Evolutionary conservation across 1,140 invertebrate genomes (phyloP).

Genomic region (Bombus cullumanus): DNA sequence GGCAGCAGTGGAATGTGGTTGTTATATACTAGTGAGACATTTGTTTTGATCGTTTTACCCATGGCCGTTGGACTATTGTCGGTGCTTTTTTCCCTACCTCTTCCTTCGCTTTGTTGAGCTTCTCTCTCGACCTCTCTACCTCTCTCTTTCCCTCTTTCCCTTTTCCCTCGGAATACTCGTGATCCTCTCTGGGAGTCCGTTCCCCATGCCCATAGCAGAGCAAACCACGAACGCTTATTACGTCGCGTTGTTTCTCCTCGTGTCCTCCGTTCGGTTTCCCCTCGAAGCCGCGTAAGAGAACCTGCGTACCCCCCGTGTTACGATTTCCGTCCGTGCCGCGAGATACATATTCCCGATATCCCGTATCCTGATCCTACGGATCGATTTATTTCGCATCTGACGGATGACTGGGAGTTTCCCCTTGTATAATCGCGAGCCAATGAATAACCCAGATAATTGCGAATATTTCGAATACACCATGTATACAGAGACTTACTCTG

Average conservation of each 20-base stretch:
- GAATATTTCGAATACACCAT: not conserved
- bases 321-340: not conserved
- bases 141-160: not conserved
- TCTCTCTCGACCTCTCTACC: not conserved
- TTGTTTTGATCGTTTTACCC: conserved; percentile 64
- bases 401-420: not conserved
- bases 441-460: not conserved
- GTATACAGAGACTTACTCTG: not conserved
- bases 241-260: conserved; percentile 31
- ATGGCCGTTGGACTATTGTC: conserved; percentile 49
- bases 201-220: not conserved
- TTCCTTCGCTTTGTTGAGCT: conserved; percentile 18
- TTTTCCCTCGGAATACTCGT: not conserved
- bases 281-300: conserved; percentile 3
- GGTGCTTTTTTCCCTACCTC: conserved; percentile 38
- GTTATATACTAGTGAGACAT: conserved; percentile 67
- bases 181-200: not conserved
- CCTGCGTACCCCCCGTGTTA: not conserved
- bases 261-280: not conserved
- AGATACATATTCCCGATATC: not conserved
- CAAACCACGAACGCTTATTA: conserved; percentile 40
- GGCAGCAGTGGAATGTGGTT: conserved; percentile 68
- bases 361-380: not conserved
- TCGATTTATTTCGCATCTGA: not conserved
- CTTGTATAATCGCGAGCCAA: not conserved